Base-by-base conservation (phyloP, 1,140 invertebrate genomes). In the Eupristina koningsbergeri region DNA sequence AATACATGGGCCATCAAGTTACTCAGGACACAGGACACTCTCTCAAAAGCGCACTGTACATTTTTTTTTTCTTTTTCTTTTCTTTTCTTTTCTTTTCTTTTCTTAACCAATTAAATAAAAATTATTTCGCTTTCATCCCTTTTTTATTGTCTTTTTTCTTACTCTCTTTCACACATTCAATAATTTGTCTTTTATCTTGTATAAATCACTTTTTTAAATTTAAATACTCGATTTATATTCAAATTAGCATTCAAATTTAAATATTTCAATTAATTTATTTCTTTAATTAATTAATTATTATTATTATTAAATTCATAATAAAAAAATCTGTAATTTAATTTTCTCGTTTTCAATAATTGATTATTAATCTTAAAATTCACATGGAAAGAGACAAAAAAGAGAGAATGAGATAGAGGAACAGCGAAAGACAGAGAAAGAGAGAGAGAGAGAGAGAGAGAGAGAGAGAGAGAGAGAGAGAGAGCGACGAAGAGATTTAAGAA, bases 1-100 rank as follows among this genome's bases (percentile, higher is more conserved):
- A 94, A 94, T 90, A 92, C 71, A 85, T 74, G 90, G 91, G 91
- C 91, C 91, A 91, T 93, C 91, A 92, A 92, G 89, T 92, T 89
- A 92, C 87, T 77, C 79, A 90, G 88, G 89, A 91, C 87, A 92
- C 79, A 90, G 88, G 89, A 91, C 87, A 92, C 86, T 90, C 89
- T 88, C 87, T 88, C 87, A 88, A 71, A 58, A 69, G 63, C 50
- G 85, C 86, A 87, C 86, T 85, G 85, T 86, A 74, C 77, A 87
- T 81, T 86, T 87, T 88, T 86, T 87, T 85, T 78, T 83, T n/a
- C n/a, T n/a, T n/a, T n/a, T n/a, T n/a, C n/a, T 81, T 86, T 87
- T 88, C 86, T 87, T 85, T 78, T 83, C n/a, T n/a, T n/a, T n/a
- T n/a, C n/a, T n/a, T n/a, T n/a, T n/a, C n/a, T n/a, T n/a, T n/a